These are phyloP conservation scores for Brachyptera putata DNA, from an alignment of 2,888 invertebrate genomes.

Conservation along the genomic window DNA sequence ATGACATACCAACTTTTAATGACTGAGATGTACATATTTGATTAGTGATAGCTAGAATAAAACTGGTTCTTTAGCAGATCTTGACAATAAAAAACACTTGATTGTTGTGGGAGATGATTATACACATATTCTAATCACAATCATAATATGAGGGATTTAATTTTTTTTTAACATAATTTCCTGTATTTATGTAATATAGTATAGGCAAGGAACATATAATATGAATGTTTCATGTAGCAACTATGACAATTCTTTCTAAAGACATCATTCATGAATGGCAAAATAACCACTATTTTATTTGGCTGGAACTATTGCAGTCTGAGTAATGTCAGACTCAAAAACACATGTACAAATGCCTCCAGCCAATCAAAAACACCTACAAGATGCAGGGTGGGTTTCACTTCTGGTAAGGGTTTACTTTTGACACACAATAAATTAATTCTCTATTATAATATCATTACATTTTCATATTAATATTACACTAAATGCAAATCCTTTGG, in stretches of 20 bases:
- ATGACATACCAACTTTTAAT: too few relatives aligned
- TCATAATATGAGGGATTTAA: too few relatives aligned
- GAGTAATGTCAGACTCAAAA: background rate
- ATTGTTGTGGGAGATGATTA: too few relatives aligned
- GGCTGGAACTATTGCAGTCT: slow-evolving; percentile 3
- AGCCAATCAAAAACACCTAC: slow-evolving; percentile 8
- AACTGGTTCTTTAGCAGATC: too few relatives aligned
- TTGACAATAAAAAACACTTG: too few relatives aligned
- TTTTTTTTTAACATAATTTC: slow-evolving; percentile 15
- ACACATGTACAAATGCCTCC: slow-evolving; percentile 2
- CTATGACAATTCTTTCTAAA: background rate
- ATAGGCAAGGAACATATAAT: slow-evolving; percentile 19
- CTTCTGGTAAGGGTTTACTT: too few relatives aligned
- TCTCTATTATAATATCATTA: background rate
- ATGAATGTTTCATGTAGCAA: slow-evolving; percentile 17
- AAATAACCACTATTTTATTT: slow-evolving; percentile 3
- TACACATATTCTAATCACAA: too few relatives aligned
- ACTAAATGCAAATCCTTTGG: slow-evolving; percentile 17
- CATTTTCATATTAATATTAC: slow-evolving; percentile 1
- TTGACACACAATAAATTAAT: slow-evolving; percentile 2
- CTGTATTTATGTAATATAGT: too few relatives aligned
- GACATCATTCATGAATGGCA: slow-evolving; percentile 3
- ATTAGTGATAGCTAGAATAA: too few relatives aligned
- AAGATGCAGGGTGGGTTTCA: too few relatives aligned
- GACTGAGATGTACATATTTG: too few relatives aligned